phyloP scores from a whole-genome alignment of 2,797 vertebrate species.

The Dendrocincla fuliginosa region DNA sequence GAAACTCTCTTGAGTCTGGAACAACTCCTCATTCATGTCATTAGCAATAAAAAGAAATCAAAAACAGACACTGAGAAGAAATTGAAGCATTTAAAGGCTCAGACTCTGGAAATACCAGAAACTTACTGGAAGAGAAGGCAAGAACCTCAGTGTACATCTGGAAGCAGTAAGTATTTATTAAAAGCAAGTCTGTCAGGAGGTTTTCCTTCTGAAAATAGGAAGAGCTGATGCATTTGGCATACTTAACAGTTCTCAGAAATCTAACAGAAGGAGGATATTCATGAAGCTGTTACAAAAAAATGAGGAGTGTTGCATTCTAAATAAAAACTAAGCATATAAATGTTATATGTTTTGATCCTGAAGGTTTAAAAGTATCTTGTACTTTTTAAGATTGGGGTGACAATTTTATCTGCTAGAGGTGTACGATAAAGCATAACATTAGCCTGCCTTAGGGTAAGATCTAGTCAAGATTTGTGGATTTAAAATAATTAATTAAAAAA shows the following conservation, averaged over 20 bases:
- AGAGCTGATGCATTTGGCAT: conserved; percentile 13
- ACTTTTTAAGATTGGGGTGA: background rate
- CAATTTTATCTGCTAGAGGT: background rate
- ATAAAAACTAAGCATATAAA: background rate
- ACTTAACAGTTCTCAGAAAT: conserved; percentile 14
- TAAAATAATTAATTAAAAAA: background rate
- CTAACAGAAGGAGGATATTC: background rate
- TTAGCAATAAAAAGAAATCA: background rate
- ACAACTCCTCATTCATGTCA: background rate
- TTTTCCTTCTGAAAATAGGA: conserved; percentile 30
- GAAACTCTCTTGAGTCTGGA: background rate
- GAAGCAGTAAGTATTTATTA: conserved; percentile 34
- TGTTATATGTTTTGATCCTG: background rate
- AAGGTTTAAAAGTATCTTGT: background rate
- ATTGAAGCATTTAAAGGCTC: background rate
- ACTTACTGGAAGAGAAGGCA: conserved; percentile 9
- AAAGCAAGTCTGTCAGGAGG: conserved; percentile 19
- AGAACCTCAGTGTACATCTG: background rate
- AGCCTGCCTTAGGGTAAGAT: background rate
- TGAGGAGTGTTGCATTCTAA: background rate
- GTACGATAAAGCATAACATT: background rate
- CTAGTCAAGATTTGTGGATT: background rate
- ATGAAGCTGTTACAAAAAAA: background rate
- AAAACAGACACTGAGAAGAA: background rate
- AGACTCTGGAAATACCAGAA: conserved; percentile 4